These are phyloP conservation scores for Euglossa dilemma DNA, from an alignment of 1,140 invertebrate genomes.

Conservation along the genomic window DNA sequence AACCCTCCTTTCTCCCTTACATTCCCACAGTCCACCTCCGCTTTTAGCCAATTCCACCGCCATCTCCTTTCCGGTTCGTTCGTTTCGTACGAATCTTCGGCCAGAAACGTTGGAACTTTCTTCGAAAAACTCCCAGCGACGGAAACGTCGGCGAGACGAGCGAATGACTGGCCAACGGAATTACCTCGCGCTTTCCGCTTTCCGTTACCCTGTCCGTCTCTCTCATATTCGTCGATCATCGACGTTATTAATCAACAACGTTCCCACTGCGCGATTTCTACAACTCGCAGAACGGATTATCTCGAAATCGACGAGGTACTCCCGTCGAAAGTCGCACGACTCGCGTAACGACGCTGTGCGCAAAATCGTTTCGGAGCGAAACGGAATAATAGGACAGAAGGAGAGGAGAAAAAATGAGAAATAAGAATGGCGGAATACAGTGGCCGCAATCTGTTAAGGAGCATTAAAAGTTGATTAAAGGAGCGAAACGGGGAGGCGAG, in stretches of 20 bases:
- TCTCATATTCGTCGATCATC: neutral
- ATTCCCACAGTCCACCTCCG: conserved; percentile 42
- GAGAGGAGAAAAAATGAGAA: neutral
- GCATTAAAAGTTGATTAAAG: conserved; percentile 20
- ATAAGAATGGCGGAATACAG: neutral
- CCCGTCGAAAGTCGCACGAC: neutral
- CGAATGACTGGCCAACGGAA: conserved; percentile 59
- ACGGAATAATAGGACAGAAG: neutral
- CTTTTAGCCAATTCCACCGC: conserved; percentile 49
- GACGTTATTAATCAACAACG: conserved; percentile 42
- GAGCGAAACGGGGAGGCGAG: neutral
- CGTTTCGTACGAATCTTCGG: conserved; percentile 48
- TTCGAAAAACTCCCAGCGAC: conserved; percentile 48
- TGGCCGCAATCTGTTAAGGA: neutral
- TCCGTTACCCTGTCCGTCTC: neutral
- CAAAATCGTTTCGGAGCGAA: no score
- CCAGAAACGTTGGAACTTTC: conserved; percentile 48
- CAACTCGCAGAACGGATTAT: neutral
- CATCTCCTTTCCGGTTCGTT: conserved; percentile 56
- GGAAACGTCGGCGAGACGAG: conserved; percentile 46
- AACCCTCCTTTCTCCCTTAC: conserved; percentile 52
- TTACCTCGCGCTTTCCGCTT: conserved; percentile 46
- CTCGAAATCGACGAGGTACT: neutral
- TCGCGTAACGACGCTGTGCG: no score
- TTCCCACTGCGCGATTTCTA: conserved; percentile 2